Evolutionary conservation across 2,888 invertebrate genomes (phyloP).

Genomic region (Mongoloraphidia duomilia): DNA sequence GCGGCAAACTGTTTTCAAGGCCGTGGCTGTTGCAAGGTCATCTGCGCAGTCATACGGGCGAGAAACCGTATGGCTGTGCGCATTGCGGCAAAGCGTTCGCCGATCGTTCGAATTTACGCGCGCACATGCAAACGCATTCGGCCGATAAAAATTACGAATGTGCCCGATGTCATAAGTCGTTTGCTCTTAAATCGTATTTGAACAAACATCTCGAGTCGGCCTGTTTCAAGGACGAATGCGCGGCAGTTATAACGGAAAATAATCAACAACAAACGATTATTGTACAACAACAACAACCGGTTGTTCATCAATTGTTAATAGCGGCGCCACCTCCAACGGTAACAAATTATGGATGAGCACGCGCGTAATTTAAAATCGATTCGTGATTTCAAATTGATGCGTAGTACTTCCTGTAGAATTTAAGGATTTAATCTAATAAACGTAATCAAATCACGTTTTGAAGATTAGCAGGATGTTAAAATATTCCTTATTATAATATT

Average conservation of each 20-base stretch:
- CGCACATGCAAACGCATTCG: conserved; percentile 91
- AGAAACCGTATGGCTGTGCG: conserved; percentile 88
- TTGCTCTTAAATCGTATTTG: conserved; percentile 87
- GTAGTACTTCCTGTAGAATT: no score
- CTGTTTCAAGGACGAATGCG: conserved; percentile 50
- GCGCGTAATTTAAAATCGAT: no score
- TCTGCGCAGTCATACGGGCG: conserved; percentile 79
- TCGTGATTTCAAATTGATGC: no score
- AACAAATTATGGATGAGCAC: no score
- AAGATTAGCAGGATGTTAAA: no score
- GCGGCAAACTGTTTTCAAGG: conserved; percentile 87
- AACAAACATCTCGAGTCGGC: conserved; percentile 90
- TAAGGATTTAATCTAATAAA: no score
- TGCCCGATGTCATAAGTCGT: conserved; percentile 73
- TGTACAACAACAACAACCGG: neutral
- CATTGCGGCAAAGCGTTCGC: conserved; percentile 91
- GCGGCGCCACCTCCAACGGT: no score
- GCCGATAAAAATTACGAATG: conserved; percentile 83
- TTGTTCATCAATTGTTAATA: no score
- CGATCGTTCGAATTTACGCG: conserved; percentile 81
- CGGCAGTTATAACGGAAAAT: conserved; percentile 14
- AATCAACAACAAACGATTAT: conserved; percentile 23
- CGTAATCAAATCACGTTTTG: no score
- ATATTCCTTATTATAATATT: no score
- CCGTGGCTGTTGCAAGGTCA: conserved; percentile 91